Base-by-base conservation (phyloP, 1,140 invertebrate species). In the Camponotus floridanus region DNA sequence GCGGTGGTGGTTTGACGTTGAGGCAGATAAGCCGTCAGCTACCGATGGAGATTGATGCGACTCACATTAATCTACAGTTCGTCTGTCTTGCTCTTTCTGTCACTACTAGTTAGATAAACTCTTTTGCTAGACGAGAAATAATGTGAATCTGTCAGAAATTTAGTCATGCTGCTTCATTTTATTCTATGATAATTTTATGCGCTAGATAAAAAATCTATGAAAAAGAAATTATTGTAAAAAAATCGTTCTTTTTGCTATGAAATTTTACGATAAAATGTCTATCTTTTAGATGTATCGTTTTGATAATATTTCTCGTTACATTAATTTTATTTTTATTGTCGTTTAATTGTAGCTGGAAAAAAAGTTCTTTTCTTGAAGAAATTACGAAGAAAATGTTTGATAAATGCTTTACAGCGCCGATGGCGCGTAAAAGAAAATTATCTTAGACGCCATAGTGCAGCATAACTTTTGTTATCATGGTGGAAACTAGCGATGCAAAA, bases 11-110 rank as follows among this genome's bases (percentile, higher is more conserved):
- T 70, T 89, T 76, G 73, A 67, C 70, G 57, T 26, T 42, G 51
- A 80, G 85, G 62, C 71, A 80, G 86, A 90, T 83, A 71, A 76
- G 71, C 48, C 87, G 85, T 91, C 87, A 88, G 59, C 70, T 42
- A 48, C 81, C 76, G 89, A 92, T 89, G 87, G 76, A 92, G 91
- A 92, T 92, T 89, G 91, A 92, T 92, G 91, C 70, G 73, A 65
- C 81, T 85, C 76, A 57, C 86, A 91, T 92, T 92, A 91, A 92
- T 92, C 91, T 86, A 90, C 76, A 74, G 79, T 76, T 73, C 59
- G 84, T 57, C 76, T 62, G 55, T 31, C 15, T 31, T 51, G 59
- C 76, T 74, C 55, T 90, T 81, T 21, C 67, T 36, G 59, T 59
- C 36, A 67, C 31, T 15, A 33, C n/a, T 26, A 39, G 9, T 11